A percentile compares a stretch with the other conserved stretches of the same genome.
These are phyloP conservation scores for Aplodontia rufa DNA, from an alignment of 2,113 vertebrate genomes.

Conservation along the genomic window DNA sequence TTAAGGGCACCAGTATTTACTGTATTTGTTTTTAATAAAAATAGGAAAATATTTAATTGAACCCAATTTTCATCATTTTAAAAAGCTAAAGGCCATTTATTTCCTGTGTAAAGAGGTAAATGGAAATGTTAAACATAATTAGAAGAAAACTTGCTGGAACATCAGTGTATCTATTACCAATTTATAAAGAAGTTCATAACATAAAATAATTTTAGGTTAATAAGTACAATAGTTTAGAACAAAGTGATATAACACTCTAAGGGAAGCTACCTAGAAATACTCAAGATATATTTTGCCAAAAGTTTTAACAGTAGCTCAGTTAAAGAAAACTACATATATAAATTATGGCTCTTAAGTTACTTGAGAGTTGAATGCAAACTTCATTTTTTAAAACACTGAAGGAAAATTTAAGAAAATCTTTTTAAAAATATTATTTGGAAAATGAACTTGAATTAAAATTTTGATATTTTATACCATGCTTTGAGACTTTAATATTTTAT, in stretches of 20 bases:
- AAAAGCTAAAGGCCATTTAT: background rate
- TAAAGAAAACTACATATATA: background rate
- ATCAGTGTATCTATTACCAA: background rate
- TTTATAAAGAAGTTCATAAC: background rate
- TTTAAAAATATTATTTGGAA: background rate
- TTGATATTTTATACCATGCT: slow-evolving; percentile 31
- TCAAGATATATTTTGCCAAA: slow-evolving; percentile 27
- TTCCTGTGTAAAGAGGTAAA: background rate
- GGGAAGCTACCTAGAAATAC: background rate
- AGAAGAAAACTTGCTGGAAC: background rate
- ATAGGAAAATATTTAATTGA: background rate
- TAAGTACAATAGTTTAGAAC: background rate
- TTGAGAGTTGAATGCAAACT: background rate
- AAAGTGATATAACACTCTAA: slow-evolving; percentile 20
- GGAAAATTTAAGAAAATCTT: background rate
- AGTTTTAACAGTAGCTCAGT: background rate
- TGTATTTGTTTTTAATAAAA: background rate
- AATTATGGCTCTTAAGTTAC: slow-evolving; percentile 9
- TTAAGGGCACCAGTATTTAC: slow-evolving; percentile 21
- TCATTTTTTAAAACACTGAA: background rate
- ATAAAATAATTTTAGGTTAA: background rate
- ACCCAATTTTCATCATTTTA: background rate
- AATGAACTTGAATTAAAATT: background rate
- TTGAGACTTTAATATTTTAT: slow-evolving; percentile 38
- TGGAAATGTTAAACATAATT: background rate